These are phyloP conservation scores for Gymnothorax javanicus DNA, from an alignment of 2,797 vertebrate species.

Conservation along the genomic window DNA sequence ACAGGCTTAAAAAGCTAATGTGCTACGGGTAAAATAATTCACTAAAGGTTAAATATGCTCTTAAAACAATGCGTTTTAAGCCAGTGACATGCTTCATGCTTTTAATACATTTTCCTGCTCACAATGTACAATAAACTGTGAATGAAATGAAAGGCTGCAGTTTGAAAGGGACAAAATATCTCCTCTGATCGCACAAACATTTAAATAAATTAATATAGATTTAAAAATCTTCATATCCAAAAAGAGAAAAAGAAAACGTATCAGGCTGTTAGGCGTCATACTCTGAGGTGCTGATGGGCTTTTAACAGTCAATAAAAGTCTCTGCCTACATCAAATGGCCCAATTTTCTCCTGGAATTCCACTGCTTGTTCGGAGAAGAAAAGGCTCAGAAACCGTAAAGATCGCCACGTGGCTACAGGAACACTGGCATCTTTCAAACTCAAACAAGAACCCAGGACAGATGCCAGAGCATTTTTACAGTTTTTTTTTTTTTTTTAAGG, in stretches of 20 bases:
- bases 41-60: constrained; percentile 33
- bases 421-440: constrained; percentile 18
- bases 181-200: background rate
- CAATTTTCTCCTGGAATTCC: background rate
- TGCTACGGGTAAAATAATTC: constrained; percentile 43
- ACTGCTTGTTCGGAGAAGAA: background rate
- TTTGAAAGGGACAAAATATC: background rate
- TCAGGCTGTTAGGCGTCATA: background rate
- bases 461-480: background rate
- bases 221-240: background rate
- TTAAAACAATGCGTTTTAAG: constrained; percentile 8
- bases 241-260: background rate
- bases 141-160: background rate
- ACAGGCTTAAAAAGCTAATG: constrained; percentile 22
- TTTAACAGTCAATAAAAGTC: background rate
- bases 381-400: background rate
- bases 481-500: too few species aligned
- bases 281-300: background rate
- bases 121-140: background rate
- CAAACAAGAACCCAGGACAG: background rate
- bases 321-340: background rate
- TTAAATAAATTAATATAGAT: background rate
- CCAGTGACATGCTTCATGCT: constrained; percentile 11
- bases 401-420: background rate
- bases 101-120: constrained; percentile 10